Base-by-base conservation (phyloP, 1,140 invertebrate species). In the Drosophila suzukii region DNA sequence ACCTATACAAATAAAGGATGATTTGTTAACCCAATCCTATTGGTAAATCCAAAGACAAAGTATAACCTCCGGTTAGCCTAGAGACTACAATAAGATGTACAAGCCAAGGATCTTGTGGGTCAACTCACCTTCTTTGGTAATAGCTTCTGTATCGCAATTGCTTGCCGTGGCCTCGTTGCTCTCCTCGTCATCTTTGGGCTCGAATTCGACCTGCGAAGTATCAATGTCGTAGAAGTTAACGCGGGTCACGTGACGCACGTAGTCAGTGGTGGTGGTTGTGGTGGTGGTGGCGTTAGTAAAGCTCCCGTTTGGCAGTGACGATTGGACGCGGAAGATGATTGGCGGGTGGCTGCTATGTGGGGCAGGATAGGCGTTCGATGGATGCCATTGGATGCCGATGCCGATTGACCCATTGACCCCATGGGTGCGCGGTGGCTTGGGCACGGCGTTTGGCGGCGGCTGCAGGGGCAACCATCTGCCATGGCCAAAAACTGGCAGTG, bases 201-300 rank as follows among this genome's bases (percentile, higher is more conserved):
- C 85, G 72, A 83, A 91, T 74, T 92, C 91, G 75, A 92, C 90
- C 92, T 92, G 92, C 81, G 88, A 92, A 92, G 84, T 91, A 85
- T 89, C 82, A 86, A 92, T 70, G 82, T 92, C 91, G 78, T 92
- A 92, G 74, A 92, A 92, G 91, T 92, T 92, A 91, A 92, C 91
- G 68, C 92, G 91, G 75, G 92, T 92, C 81, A 92, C 91, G 85
- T 92, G 92, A 78, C 92, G 91, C 57, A 92, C 90, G 77, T 78
- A 91, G 57, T 92, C 90, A 60, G 80, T 89, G 70, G 76, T 79
- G 57, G 53, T 61, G 72, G 70, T 72, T 17, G 57, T 61, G 34
- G 53, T 46, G 49, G 51, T 39, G 59, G 49, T 77, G 53, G 54
- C 54, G 68, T 84, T 86, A 75, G 74, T 78, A 46, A 55, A 72